Evolutionary conservation across 2,797 vertebrate genomes (phyloP), one percentile per base, ranked within the genome.

Genomic region (Oreochromis mossambicus): DNA sequence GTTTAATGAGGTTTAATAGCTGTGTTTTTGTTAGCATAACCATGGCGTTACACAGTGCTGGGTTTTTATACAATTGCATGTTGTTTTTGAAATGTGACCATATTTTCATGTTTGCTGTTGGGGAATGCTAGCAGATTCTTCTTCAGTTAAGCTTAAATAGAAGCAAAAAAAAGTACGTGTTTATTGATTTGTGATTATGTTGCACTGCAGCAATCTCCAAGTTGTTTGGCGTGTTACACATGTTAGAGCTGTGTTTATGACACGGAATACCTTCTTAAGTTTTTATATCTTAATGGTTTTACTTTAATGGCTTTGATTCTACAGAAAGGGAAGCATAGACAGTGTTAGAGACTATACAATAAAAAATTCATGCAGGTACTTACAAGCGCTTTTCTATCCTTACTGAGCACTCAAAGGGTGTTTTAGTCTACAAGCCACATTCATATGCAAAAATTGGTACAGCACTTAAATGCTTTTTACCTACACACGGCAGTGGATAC

Each of bases 61-160:
- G 1, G 66, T 70, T 46, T 70, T 43, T 4, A 10, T 46, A 68
- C n/a, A 43, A 24, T 68, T 36, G 38, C 3, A 26, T 26, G 14
- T 26, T 43, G 66, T 43, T 70, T 70, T 38, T 68, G 38, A 70
- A 43, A 43, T 43, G 13, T 43, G 63, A 15, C 38, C 36, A 24
- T 68, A 41, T 68, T 43, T 61, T 61, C 56, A 61, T 32, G 15
- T 61, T 32, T 61, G 8, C 1, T 34, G 56, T 61, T 19, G 26
- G 56, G 17, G 56, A 61, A 34, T 61, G 29, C 15, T 4, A 34
- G 26, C 15, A 61, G 0, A 1, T 34, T 0, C 10, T 34, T 54
- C 29, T 15, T 34, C 29, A 61, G 56, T 34, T n/a, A 7, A 61
- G 56, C 56, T 34, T 34, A 11, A 34, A 36, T 34, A 1, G 5